Conservation (phyloP, 2,113 vertebrate species). For the Rattus rattus region DNA sequence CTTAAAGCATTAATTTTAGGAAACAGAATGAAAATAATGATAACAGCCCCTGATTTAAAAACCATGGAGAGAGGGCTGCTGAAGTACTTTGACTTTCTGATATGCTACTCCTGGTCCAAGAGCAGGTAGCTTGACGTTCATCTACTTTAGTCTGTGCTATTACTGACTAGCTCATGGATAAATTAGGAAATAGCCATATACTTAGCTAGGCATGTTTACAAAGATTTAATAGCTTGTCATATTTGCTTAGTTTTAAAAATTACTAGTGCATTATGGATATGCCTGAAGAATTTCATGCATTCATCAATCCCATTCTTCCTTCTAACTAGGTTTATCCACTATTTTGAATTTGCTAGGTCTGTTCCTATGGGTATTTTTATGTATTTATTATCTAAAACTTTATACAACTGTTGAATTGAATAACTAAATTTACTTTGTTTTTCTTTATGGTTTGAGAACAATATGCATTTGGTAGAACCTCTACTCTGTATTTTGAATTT, state of each 20-base stretch:
- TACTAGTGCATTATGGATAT: neutral
- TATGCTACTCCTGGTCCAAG: conserved; percentile 42
- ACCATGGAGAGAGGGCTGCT: neutral
- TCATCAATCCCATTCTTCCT: neutral
- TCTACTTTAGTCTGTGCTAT: conserved; percentile 45
- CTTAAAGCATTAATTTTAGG: conserved; percentile 43
- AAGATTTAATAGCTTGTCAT: conserved; percentile 21
- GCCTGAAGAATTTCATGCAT: conserved; percentile 1
- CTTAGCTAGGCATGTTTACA: conserved; percentile 5
- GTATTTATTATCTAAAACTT: conserved; percentile 41
- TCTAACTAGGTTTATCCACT: conserved; percentile 56
- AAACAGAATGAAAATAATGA: conserved; percentile 13
- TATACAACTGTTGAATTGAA: neutral
- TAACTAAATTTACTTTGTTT: neutral
- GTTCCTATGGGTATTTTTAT: conserved; percentile 34
- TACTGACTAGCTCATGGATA: neutral
- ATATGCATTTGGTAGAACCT: neutral
- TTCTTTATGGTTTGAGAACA: neutral
- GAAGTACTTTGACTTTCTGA: conserved; percentile 40
- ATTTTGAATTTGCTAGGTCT: conserved; percentile 48
- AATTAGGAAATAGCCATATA: neutral
- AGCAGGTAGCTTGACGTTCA: neutral
- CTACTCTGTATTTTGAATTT: conserved; percentile 29
- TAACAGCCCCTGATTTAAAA: conserved; percentile 23
- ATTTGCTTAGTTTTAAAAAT: conserved; percentile 53